Percentiles rank a stretch among this genome's conserved stretches.
Conservation (phyloP, 2,797 vertebrate genomes). For the Pantherophis alleghaniensis region DNA sequence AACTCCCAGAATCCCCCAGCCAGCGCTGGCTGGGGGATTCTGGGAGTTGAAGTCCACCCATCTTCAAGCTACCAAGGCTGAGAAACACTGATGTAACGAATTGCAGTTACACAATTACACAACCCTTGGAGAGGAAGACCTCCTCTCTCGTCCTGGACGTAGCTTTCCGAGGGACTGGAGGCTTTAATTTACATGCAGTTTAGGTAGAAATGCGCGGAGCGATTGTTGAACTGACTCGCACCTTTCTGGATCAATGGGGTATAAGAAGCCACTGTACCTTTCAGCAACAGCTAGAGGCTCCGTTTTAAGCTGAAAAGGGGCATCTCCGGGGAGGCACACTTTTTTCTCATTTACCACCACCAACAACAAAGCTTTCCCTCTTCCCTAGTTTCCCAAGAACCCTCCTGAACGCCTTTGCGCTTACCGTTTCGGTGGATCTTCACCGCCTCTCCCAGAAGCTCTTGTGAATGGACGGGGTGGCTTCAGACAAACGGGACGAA, state of each 20-base stretch:
- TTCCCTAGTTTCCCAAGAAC: not conserved
- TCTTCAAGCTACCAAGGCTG: too few relatives aligned
- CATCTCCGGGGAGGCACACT: not conserved
- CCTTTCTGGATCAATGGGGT: not conserved
- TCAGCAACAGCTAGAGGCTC: not conserved
- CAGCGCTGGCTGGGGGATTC: too few relatives aligned
- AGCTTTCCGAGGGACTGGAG: not conserved
- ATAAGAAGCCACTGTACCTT: not conserved
- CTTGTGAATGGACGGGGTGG: conserved; percentile 29
- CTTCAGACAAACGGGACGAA: conserved; percentile 28
- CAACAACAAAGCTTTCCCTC: not conserved
- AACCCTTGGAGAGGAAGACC: not conserved
- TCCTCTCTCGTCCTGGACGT: not conserved
- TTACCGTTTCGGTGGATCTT: conserved; percentile 41
- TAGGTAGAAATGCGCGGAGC: not conserved
- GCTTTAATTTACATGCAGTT: not conserved
- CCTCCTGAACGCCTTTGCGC: conserved; percentile 30
- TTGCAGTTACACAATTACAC: too few relatives aligned
- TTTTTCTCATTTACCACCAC: not conserved
- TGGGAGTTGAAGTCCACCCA: too few relatives aligned
- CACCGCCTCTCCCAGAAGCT: conserved; percentile 23
- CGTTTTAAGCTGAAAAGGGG: not conserved
- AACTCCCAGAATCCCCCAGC: too few relatives aligned
- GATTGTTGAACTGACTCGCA: not conserved
- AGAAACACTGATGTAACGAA: too few relatives aligned